Conservation (phyloP, 1,140 invertebrate species). For the Caenorhabditis elegans region DNA sequence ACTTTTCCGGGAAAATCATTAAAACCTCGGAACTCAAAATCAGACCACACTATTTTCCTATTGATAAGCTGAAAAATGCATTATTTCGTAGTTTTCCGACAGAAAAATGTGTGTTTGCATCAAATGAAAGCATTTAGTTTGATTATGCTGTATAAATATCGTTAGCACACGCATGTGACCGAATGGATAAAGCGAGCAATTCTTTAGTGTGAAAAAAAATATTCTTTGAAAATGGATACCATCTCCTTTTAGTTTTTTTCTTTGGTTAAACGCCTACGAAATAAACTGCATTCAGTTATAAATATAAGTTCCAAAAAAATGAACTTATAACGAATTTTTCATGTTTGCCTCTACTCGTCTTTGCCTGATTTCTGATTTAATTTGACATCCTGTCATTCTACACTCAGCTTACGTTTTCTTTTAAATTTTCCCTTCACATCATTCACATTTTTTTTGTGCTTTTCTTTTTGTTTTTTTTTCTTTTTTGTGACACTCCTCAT, state of each 20-base stretch:
- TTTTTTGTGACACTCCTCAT: neutral
- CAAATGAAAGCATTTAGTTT: neutral
- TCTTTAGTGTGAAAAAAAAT: too few species aligned
- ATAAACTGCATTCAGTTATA: too few species aligned
- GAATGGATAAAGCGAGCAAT: too few species aligned
- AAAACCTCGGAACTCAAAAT: conserved; percentile 3
- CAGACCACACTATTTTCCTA: conserved; percentile 2
- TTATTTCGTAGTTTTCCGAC: neutral
- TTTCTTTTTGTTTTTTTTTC: neutral
- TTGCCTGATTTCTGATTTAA: neutral
- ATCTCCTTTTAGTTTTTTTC: too few species aligned
- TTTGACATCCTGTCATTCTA: neutral
- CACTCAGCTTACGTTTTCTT: neutral
- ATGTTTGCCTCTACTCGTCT: neutral
- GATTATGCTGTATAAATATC: neutral
- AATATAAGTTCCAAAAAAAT: neutral
- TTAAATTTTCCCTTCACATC: too few species aligned
- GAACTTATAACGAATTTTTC: neutral
- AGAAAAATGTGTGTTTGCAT: neutral
- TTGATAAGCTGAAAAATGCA: neutral
- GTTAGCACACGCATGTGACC: neutral
- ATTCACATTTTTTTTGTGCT: neutral
- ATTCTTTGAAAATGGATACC: too few species aligned
- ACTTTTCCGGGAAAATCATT: too few species aligned
- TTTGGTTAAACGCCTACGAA: too few species aligned